phyloP scores from a whole-genome alignment of 2,888 invertebrate genomes.

The Stenurella melanura region DNA sequence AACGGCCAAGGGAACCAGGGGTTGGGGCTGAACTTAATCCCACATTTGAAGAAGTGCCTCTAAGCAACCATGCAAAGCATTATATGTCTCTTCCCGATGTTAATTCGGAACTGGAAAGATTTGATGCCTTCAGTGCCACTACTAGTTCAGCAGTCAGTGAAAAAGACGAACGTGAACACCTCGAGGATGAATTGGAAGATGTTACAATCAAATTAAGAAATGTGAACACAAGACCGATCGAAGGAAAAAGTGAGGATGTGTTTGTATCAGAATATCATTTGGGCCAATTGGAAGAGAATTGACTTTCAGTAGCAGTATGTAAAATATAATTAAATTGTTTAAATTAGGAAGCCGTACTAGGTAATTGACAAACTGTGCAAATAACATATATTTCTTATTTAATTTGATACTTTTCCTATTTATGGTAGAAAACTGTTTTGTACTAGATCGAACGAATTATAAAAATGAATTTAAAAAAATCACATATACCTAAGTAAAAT shows the following conservation, averaged over 20 bases:
- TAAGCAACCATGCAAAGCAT: slow-evolving; percentile 44
- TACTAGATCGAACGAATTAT: too few species aligned
- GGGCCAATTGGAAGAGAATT: slow-evolving; percentile 47
- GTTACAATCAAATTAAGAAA: slow-evolving; percentile 61
- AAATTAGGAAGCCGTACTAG: background rate
- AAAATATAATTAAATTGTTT: background rate
- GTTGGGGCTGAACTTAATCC: slow-evolving; percentile 78
- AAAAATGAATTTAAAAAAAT: too few species aligned
- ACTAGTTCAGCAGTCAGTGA: slow-evolving; percentile 75
- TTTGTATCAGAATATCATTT: slow-evolving; percentile 59
- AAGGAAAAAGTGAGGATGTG: slow-evolving; percentile 57
- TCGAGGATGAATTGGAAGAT: slow-evolving; percentile 78
- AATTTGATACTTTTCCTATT: background rate
- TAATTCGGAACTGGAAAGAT: slow-evolving; percentile 77
- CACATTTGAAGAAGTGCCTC: slow-evolving; percentile 65
- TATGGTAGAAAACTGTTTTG: too few species aligned
- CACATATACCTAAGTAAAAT: too few species aligned
- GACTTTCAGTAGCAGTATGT: background rate
- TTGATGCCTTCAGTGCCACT: slow-evolving; percentile 76
- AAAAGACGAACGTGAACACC: slow-evolving; percentile 70
- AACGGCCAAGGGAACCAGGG: slow-evolving; percentile 79
- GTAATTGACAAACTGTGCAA: background rate
- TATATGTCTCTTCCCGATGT: slow-evolving; percentile 73
- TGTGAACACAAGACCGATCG: slow-evolving; percentile 47
- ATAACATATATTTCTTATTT: background rate